A percentile compares a stretch with the other conserved stretches of the same genome.
phyloP scores from a whole-genome alignment of 2,888 invertebrate species.

The Habrosyne pyritoides region DNA sequence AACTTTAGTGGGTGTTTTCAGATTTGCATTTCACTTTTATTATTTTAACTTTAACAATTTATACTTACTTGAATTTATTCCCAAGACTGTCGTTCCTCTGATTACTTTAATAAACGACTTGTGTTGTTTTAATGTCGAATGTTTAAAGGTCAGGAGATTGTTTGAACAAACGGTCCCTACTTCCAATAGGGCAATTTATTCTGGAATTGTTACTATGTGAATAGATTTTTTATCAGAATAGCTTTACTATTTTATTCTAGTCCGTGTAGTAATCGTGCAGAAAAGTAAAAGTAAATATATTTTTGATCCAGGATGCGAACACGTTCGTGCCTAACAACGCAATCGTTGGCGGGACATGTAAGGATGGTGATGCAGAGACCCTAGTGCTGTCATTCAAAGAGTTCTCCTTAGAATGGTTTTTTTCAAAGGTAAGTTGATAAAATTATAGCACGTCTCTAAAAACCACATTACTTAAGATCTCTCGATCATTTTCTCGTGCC shows the following conservation, averaged over 20 bases:
- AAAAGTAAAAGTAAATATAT: neutral
- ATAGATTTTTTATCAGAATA: no score
- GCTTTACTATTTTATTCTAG: no score
- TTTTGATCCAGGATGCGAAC: slow-evolving; percentile 85
- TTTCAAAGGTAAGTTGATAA: slow-evolving; percentile 88
- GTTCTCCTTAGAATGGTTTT: slow-evolving; percentile 89
- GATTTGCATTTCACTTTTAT: neutral
- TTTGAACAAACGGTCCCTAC: no score
- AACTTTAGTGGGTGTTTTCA: neutral
- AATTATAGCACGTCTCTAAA: no score
- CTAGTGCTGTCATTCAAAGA: slow-evolving; percentile 90
- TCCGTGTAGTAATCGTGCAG: no score
- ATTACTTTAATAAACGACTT: neutral
- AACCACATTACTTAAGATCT: no score
- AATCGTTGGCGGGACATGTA: slow-evolving; percentile 88
- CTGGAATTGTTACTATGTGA: no score
- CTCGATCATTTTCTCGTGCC: no score
- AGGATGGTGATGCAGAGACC: slow-evolving; percentile 88
- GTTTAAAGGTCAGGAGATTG: neutral
- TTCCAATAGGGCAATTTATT: no score
- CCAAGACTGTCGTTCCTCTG: neutral
- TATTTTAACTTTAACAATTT: neutral
- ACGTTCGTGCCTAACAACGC: slow-evolving; percentile 90
- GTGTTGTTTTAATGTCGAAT: neutral
- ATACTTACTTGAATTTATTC: neutral